Conservation (phyloP, 30 jellyfish, hydroid and myxozoan genomes). For the Pseudorhiza aurosa region DNA sequence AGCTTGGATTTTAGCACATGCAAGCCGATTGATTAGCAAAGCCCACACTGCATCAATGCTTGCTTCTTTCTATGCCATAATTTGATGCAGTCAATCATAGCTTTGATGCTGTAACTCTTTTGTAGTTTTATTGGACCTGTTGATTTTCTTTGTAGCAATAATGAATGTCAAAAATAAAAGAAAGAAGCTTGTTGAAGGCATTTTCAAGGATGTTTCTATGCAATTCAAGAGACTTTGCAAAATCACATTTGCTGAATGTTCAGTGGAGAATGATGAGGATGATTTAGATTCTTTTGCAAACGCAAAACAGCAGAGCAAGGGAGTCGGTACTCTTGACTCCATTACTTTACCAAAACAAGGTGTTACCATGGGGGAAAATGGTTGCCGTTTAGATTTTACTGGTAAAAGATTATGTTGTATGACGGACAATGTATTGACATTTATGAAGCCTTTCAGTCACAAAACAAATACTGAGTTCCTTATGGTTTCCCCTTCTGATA, state of each 20-base stretch:
- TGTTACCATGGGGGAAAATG: background rate
- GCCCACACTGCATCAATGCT: too few species aligned
- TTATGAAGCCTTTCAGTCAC: slow-evolving; percentile 24
- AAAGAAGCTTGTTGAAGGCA: background rate
- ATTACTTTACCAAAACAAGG: too few species aligned
- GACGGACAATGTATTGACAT: slow-evolving; percentile 12
- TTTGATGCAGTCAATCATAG: too few species aligned
- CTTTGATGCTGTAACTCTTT: too few species aligned
- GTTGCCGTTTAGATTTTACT: background rate
- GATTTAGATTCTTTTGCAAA: too few species aligned
- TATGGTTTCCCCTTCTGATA: too few species aligned
- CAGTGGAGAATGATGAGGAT: background rate
- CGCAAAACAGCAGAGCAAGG: too few species aligned
- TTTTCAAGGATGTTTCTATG: slow-evolving; percentile 18
- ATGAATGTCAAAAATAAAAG: background rate
- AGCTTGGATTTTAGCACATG: too few species aligned
- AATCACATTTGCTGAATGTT: slow-evolving; percentile 9
- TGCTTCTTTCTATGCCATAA: too few species aligned
- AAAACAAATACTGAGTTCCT: background rate
- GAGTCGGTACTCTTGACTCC: too few species aligned
- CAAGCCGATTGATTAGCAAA: too few species aligned
- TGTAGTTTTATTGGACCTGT: too few species aligned
- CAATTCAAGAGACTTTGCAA: slow-evolving; percentile 6
- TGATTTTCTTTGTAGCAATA: slow-evolving; percentile 3
- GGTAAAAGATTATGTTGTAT: slow-evolving; percentile 38